These are phyloP conservation scores for Microcebus jonahi DNA, from an alignment of 2,113 vertebrate genomes.

Conservation along the genomic window DNA sequence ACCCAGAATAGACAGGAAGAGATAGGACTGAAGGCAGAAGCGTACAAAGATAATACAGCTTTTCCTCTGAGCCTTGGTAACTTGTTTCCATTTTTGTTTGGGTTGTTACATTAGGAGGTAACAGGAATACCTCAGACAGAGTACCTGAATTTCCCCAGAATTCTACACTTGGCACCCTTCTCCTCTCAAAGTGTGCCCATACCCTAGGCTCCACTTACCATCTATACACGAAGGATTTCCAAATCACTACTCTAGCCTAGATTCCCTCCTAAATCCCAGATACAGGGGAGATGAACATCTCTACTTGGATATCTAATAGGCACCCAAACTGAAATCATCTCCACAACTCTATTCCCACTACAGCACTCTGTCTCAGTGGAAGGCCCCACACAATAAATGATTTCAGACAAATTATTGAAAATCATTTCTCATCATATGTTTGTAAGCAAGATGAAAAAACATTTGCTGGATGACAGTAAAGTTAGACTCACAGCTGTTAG, in stretches of 20 bases:
- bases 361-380: slow-evolving; percentile 14
- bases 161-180: background rate
- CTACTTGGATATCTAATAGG: background rate
- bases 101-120: background rate
- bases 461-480: background rate
- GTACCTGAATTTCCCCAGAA: background rate
- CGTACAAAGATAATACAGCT: slow-evolving; percentile 34
- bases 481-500: background rate
- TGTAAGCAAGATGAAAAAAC: background rate
- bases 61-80: background rate
- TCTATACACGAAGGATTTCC: background rate
- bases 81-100: background rate
- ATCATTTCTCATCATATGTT: background rate
- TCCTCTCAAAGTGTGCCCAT: background rate
- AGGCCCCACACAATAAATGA: background rate
- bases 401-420: background rate
- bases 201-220: background rate
- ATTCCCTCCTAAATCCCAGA: background rate
- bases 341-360: background rate
- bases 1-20: background rate
- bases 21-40: background rate
- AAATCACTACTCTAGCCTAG: slow-evolving; percentile 34
- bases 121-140: slow-evolving; percentile 8
- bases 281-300: background rate
- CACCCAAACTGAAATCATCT: background rate